A percentile compares a stretch with the other conserved stretches of the same genome.
Evolutionary conservation across 1,140 invertebrate species (phyloP).

Genomic region (Drosophila truncata): DNA sequence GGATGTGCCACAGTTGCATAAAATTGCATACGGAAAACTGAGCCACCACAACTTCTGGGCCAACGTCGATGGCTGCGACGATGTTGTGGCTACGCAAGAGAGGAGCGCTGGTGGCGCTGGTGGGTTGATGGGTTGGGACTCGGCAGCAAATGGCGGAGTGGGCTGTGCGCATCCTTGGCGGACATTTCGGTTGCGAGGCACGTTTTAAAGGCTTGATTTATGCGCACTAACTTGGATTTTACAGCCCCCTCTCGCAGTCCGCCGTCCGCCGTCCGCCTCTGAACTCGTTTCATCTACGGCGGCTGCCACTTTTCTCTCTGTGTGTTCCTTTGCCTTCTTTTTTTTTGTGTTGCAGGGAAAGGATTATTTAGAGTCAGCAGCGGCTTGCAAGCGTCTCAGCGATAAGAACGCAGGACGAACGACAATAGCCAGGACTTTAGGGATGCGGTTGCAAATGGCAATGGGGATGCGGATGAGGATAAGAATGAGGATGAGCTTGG

Average conservation of each 20-base stretch:
- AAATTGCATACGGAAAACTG: conserved; percentile 80
- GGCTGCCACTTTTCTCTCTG: conserved; percentile 44
- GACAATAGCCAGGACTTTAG: conserved; percentile 59
- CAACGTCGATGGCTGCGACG: conserved; percentile 59
- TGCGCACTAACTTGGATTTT: conserved; percentile 76
- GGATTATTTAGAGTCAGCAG: conserved; percentile 83
- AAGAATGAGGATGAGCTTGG: neutral
- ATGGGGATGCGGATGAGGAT: conserved; percentile 36
- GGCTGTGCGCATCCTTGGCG: conserved; percentile 69
- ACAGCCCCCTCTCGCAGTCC: conserved; percentile 43
- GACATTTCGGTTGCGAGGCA: conserved; percentile 83
- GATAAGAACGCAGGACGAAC: conserved; percentile 76
- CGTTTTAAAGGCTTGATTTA: conserved; percentile 85
- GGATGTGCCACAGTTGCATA: conserved; percentile 80
- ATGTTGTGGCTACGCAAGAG: conserved; percentile 35
- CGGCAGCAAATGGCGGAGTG: conserved; percentile 1
- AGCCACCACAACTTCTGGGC: conserved; percentile 66
- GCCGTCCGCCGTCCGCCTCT: conserved; percentile 10
- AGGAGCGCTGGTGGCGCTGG: conserved; percentile 33
- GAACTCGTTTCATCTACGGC: conserved; percentile 52
- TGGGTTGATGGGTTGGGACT: conserved; percentile 1
- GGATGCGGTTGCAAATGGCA: conserved; percentile 24
- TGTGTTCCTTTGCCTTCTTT: conserved; percentile 34
- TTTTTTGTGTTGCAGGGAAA: conserved; percentile 68
- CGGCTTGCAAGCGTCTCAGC: conserved; percentile 79